Evolutionary conservation across 2,113 vertebrate genomes (phyloP).

Genomic region (Daubentonia madagascariensis): DNA sequence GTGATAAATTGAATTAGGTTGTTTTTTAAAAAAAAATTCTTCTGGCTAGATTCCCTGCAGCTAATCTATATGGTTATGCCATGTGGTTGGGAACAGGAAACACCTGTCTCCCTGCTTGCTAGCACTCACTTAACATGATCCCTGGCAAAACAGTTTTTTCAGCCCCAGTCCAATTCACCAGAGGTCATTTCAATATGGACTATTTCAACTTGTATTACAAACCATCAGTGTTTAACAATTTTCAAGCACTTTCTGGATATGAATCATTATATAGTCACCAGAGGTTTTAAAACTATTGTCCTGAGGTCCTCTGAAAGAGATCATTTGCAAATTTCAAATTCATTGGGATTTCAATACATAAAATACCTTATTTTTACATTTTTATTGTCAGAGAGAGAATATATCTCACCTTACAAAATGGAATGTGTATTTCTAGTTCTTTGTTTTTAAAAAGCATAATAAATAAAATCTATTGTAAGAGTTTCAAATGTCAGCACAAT

Average conservation of each 20-base stretch:
- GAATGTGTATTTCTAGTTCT: constrained; percentile 59
- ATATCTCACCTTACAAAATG: constrained; percentile 76
- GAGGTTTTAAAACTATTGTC: constrained; percentile 74
- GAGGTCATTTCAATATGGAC: constrained; percentile 65
- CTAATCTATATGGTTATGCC: constrained; percentile 68
- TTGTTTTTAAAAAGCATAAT: constrained; percentile 74
- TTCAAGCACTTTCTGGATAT: constrained; percentile 64
- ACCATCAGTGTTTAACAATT: constrained; percentile 60
- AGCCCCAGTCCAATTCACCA: constrained; percentile 32
- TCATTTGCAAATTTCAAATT: constrained; percentile 74
- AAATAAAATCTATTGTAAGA: constrained; percentile 66
- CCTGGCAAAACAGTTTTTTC: constrained; percentile 67
- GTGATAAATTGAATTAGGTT: constrained; percentile 58
- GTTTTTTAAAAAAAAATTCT: background rate
- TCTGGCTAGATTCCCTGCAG: constrained; percentile 62
- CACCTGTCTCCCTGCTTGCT: constrained; percentile 74
- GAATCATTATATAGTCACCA: constrained; percentile 65
- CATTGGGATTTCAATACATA: constrained; percentile 68
- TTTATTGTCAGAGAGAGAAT: constrained; percentile 74
- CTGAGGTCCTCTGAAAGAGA: constrained; percentile 70
- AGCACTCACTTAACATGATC: constrained; percentile 71
- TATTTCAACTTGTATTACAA: constrained; percentile 69
- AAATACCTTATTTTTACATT: constrained; percentile 74
- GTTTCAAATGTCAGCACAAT: constrained; percentile 70
- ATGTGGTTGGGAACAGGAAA: constrained; percentile 76